Base-by-base conservation (phyloP, 1,140 invertebrate genomes). In the Drosophila kikkawai region DNA sequence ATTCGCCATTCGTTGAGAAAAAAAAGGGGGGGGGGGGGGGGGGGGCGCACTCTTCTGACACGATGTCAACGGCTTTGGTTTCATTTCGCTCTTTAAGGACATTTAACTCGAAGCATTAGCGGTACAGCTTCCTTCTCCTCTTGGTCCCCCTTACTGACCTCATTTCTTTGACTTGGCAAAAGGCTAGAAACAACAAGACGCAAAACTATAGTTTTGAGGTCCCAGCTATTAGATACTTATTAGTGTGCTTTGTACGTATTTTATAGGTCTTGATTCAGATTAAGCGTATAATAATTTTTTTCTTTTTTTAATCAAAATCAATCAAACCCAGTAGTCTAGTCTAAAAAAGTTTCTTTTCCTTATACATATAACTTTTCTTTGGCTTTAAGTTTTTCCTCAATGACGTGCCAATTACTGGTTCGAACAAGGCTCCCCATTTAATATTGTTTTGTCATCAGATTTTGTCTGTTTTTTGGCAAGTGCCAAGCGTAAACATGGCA, bases 401-500 rank as follows among this genome's bases (percentile, higher is more conserved):
- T 45, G 58, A 11, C 29, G 19, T 19, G 9, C 13, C 44, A 34
- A 34, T 34, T 22, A 51, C 17, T 45, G 17, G 4, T 50, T 15
- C 13, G 5, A 32, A 19, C 9, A 50, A n/a, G 1, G 26, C 32
- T n/a, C 8, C 8, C 26, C 22, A 50, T 50, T 64, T 57, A 44
- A 15, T 61, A 50, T 41, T 67, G 32, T 75, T 44, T 60, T 56
- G 64, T 61, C 58, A 48, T 67, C 75, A 79, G 64, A 47, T 78
- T 75, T 69, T 47, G 69, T 44, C 75, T 64, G 80, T 57, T 70
- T 67, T 70, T 82, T 82, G 60, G 75, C 48, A 51, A 82, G 80
- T 75, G 80, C 65, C 60, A 71, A 80, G 39, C 81, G 79, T 82
- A 82, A 83, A 75, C 70, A 79, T 75, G 79, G 68, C 80, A 66